A percentile compares a stretch with the other conserved stretches of the same genome.
Evolutionary conservation across 2,888 invertebrate genomes (phyloP).

Genomic region (Drosophila peninsularis): DNA sequence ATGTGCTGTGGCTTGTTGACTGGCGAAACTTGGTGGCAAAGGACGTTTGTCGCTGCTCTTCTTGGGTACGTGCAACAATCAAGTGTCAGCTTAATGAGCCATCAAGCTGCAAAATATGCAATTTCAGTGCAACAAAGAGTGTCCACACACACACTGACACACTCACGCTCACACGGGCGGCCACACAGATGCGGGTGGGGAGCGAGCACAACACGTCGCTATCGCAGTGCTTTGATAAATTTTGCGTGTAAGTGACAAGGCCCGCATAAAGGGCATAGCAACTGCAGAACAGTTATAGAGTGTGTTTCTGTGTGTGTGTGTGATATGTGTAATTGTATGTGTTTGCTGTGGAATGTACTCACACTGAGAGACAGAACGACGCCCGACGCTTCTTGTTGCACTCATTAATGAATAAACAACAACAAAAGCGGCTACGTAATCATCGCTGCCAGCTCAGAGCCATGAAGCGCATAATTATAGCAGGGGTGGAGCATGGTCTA

Average conservation of each 20-base stretch:
- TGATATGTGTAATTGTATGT: slow-evolving; percentile 22
- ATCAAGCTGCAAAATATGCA: slow-evolving; percentile 81
- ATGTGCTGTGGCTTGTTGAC: slow-evolving; percentile 24
- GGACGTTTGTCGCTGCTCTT: slow-evolving; percentile 18
- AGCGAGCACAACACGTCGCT: slow-evolving; percentile 64
- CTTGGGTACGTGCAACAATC: slow-evolving; percentile 73
- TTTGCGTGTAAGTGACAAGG: slow-evolving; percentile 78
- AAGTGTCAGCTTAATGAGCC: slow-evolving; percentile 81
- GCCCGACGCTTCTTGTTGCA: slow-evolving; percentile 66
- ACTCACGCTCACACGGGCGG: not conserved
- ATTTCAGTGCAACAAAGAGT: slow-evolving; percentile 70
- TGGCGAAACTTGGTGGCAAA: slow-evolving; percentile 33
- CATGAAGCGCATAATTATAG: slow-evolving; percentile 74
- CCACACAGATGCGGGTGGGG: slow-evolving; percentile 46
- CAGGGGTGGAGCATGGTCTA: slow-evolving; percentile 20
- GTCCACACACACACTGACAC: slow-evolving; percentile 9
- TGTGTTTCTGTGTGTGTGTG: slow-evolving; percentile 28
- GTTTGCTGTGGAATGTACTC: slow-evolving; percentile 30
- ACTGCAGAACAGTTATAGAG: slow-evolving; percentile 54
- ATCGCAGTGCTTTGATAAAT: slow-evolving; percentile 74
- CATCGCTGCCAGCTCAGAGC: slow-evolving; percentile 66
- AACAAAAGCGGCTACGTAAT: slow-evolving; percentile 65
- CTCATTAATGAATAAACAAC: slow-evolving; percentile 77
- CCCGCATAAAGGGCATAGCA: slow-evolving; percentile 68
- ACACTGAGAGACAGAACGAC: slow-evolving; percentile 24